Conservation (phyloP, 2,797 vertebrate species). For the Spinus olivaceus region DNA sequence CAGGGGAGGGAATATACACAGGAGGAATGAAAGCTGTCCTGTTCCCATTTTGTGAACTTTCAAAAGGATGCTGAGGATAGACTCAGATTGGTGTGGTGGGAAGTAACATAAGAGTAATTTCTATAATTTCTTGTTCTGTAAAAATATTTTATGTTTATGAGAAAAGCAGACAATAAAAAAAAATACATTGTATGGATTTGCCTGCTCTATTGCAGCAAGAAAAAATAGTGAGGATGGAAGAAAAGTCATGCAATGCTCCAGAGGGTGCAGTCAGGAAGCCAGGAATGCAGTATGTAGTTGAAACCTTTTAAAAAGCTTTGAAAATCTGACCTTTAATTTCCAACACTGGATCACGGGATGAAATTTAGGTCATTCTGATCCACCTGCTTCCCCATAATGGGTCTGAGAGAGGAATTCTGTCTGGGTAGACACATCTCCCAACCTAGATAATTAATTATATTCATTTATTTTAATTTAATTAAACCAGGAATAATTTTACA, state of each 20-base stretch:
- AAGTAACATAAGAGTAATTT: neutral
- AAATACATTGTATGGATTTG: neutral
- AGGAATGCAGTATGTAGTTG: neutral
- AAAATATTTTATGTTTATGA: neutral
- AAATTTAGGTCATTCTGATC: conserved; percentile 28
- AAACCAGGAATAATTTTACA: conserved; percentile 53
- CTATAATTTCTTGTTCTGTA: neutral
- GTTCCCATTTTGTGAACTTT: neutral
- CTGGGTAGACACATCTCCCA: neutral
- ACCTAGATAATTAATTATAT: conserved; percentile 32
- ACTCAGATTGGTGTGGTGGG: neutral
- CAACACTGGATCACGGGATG: neutral
- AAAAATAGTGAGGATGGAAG: neutral
- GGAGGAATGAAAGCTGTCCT: neutral
- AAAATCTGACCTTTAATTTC: neutral
- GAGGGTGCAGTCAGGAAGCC: neutral
- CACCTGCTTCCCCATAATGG: neutral
- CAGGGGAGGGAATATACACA: neutral
- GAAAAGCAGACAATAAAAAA: neutral
- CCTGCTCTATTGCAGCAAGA: neutral
- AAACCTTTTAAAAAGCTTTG: neutral
- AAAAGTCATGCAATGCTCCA: neutral
- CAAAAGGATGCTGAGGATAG: neutral
- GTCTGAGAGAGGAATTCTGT: neutral
- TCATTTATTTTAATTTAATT: conserved; percentile 49